Evolutionary conservation across 2,888 invertebrate genomes (phyloP), one percentile per base, ranked within the genome.

Genomic region (Philhelius pedissequus): DNA sequence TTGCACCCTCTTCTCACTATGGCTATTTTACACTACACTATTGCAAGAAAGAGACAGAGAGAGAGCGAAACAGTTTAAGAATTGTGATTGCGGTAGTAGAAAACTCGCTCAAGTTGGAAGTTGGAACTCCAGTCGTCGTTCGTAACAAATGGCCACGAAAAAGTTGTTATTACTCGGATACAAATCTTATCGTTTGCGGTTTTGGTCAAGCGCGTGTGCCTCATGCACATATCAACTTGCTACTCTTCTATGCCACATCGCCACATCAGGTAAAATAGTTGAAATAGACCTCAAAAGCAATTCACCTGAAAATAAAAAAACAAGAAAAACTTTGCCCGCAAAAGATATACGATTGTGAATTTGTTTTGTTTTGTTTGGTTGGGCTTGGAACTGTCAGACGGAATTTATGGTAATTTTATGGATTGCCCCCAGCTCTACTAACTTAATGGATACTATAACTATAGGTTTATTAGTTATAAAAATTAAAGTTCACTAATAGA

Each of bases 101-200:
- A 54, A 52, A 73, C 38, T 78, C 48, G 27, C 58, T 58, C 32
- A 30, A 76, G 52, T 43, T 76, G 43, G 52, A 30, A 76, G 52
- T 43, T 76, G 43, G 52, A 71, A 82, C 38, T 77, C 66, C 70
- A 60, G 18, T 62, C 43, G 20, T 30, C 70, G 54, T 18, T 62
- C 43, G 20, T 30, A 64, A 54, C 77, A 73, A 82, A 77, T 68
- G 64, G 66, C 60, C 76, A 76, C 50, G 81, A 66, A 70, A 70
- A 76, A 58, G 70, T 81, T 71, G 66, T 68, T 68, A 60, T 79
- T 66, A 35, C 54, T 32, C 25, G 78, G 69, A 83, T 78, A 83
- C 60, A 43, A 78, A 78, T 83, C 78, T 78, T 74, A 78, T 74
- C 69, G 82, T 62, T 78, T 83, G 82, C 54, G 82, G 82, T 83